phyloP scores from a whole-genome alignment of 2,888 invertebrate species.

The Lasioglossum pauxillum region DNA sequence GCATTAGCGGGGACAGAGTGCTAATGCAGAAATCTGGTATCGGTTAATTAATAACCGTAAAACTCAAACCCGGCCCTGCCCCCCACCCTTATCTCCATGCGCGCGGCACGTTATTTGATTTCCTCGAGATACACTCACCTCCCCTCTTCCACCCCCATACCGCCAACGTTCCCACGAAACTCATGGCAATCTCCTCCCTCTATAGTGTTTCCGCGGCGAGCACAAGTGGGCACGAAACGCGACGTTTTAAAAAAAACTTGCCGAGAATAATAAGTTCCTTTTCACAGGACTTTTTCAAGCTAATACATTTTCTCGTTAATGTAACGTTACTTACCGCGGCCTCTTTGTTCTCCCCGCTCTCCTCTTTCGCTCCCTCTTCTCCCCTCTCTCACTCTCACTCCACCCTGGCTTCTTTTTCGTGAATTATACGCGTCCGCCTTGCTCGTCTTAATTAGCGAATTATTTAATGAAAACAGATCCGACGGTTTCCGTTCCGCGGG shows the following conservation, averaged over 20 bases:
- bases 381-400: not conserved
- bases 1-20: slow-evolving; percentile 75
- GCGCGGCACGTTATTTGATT: slow-evolving; percentile 70
- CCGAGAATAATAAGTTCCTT: slow-evolving; percentile 63
- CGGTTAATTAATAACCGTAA: slow-evolving; percentile 80
- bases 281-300: slow-evolving; percentile 50
- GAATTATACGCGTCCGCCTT: slow-evolving; percentile 48
- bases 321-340: slow-evolving; percentile 54
- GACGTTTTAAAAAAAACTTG: slow-evolving; percentile 63
- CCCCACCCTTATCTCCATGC: not conserved
- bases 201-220: slow-evolving; percentile 38
- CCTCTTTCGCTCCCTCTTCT: not conserved
- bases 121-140: slow-evolving; percentile 68
- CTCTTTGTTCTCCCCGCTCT: slow-evolving; percentile 43
- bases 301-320: slow-evolving; percentile 66
- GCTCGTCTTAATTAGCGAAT: slow-evolving; percentile 56
- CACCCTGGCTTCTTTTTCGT: slow-evolving; percentile 26
- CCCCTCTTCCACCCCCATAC: not conserved
- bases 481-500: slow-evolving; percentile 20
- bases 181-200: not conserved
- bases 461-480: slow-evolving; percentile 61
- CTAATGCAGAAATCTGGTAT: slow-evolving; percentile 81
- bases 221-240: slow-evolving; percentile 69
- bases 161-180: not conserved
- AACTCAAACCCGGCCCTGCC: slow-evolving; percentile 70